Evolutionary conservation across 2,113 vertebrate species (phyloP).

Genomic region (Odocoileus hemionus): DNA sequence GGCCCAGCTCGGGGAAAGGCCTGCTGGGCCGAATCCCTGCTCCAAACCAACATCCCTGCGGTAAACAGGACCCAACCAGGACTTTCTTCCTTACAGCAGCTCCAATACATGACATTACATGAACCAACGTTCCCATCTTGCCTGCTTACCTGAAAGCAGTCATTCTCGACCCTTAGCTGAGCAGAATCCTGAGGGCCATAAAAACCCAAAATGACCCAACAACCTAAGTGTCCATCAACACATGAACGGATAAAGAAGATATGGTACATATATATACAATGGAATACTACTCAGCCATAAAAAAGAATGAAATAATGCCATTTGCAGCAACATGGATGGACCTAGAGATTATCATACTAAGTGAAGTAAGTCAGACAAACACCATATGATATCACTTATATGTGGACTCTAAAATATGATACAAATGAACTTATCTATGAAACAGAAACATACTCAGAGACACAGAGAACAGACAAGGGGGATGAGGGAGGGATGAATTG

Average conservation of each 20-base stretch:
- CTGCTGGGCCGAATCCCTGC: background rate
- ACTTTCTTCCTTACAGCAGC: background rate
- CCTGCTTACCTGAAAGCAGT: background rate
- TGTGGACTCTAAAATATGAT: background rate
- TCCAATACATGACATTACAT: accelerated
- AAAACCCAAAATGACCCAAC: background rate
- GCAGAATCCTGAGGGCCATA: background rate
- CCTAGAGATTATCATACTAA: background rate
- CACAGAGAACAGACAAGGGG: background rate
- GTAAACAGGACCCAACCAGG: accelerated
- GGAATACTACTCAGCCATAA: background rate
- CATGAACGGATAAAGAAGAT: background rate
- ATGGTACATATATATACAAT: no score
- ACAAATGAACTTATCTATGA: background rate
- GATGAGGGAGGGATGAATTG: background rate
- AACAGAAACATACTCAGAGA: background rate
- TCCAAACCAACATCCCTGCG: background rate
- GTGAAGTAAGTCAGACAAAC: background rate
- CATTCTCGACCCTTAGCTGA: background rate
- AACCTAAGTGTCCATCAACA: background rate
- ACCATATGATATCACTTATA: background rate
- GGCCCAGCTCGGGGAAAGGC: background rate
- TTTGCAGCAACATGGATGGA: background rate
- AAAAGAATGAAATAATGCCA: background rate
- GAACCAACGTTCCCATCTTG: accelerated